Evolutionary conservation across 2,113 vertebrate genomes (phyloP).

Genomic region (Progne subis): DNA sequence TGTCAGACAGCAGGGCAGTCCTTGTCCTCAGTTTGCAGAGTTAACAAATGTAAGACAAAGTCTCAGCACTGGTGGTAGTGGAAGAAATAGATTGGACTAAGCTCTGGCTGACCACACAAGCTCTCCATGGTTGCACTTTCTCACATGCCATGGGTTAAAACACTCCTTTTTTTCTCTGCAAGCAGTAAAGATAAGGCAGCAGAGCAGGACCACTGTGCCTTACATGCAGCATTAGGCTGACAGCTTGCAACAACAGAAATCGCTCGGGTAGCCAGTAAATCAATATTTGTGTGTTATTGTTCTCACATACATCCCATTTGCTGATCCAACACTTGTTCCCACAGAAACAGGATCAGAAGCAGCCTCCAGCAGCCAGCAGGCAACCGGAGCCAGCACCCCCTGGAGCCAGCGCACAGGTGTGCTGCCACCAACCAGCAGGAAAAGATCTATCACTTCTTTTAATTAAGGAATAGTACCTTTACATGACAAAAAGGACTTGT

Average conservation of each 20-base stretch:
- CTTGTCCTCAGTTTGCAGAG: not conserved
- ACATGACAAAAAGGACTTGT: not conserved
- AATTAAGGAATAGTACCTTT: not conserved
- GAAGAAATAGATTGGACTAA: not conserved
- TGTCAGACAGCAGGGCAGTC: not conserved
- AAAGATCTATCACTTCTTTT: not conserved
- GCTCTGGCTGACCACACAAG: not conserved
- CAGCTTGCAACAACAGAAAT: not conserved
- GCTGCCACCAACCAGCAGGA: not conserved
- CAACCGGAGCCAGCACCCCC: not conserved
- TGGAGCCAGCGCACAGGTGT: rapidly evolving
- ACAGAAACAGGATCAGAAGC: not conserved
- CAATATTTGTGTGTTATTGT: not conserved
- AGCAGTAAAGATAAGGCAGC: not conserved
- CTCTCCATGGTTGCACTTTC: rapidly evolving
- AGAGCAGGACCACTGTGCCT: not conserved
- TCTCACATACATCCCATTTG: not conserved
- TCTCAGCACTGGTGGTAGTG: rapidly evolving
- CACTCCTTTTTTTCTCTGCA: not conserved
- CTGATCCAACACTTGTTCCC: constrained; percentile 12
- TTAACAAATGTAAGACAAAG: not conserved
- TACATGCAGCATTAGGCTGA: not conserved
- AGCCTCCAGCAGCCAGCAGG: not conserved
- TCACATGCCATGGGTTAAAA: rapidly evolving
- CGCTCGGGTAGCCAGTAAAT: not conserved